Percentiles rank a stretch among this genome's conserved stretches.
phyloP scores from a whole-genome alignment of 2,888 invertebrate species.

The Eupithecia exiguata region DNA sequence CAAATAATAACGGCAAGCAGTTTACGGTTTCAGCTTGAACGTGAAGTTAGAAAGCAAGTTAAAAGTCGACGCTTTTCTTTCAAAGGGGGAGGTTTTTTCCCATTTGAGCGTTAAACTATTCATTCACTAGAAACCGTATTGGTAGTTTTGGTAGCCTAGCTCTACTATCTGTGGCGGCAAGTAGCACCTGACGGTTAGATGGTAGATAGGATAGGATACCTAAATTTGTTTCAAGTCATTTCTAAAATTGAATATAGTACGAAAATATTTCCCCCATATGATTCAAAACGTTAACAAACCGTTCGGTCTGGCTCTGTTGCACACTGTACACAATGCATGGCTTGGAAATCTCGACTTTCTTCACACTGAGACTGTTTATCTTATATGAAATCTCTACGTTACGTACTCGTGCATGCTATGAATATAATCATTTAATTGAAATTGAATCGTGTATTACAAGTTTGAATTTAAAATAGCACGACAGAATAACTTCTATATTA shows the following conservation, averaged over 20 bases:
- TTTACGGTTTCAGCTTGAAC: conserved; percentile 42
- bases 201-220: no score
- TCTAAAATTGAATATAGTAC: neutral
- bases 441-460: conserved; percentile 11
- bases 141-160: neutral
- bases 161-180: neutral
- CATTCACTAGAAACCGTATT: neutral
- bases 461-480: conserved; percentile 28
- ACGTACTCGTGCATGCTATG: conserved; percentile 63
- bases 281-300: conserved; percentile 30
- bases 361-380: conserved; percentile 68
- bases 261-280: neutral
- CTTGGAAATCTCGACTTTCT: conserved; percentile 78
- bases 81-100: neutral
- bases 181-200: neutral
- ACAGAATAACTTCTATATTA: neutral
- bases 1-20: conserved; percentile 44
- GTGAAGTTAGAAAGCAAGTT: conserved; percentile 17
- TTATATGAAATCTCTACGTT: conserved; percentile 67
- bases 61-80: neutral
- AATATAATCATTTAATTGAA: conserved; percentile 22
- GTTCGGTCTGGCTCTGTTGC: conserved; percentile 63
- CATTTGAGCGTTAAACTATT: neutral
- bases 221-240: neutral
- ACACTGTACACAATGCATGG: conserved; percentile 62